Percentiles rank a stretch among this genome's conserved stretches.
Conservation (phyloP, 1,140 invertebrate species). For the Lordiphosa clarofinis region DNA sequence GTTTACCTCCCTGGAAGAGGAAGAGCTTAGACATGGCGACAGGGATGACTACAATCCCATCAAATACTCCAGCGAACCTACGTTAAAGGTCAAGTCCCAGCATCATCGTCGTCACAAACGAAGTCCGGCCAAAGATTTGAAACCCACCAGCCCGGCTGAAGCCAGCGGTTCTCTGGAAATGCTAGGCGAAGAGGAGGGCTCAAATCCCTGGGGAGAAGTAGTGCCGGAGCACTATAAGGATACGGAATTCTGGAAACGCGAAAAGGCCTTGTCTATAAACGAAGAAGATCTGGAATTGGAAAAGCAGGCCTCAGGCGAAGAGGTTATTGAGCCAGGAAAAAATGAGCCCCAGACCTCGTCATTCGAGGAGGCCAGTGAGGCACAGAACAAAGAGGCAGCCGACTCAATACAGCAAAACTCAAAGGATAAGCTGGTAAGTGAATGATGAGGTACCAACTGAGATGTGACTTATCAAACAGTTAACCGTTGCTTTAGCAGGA, state of each 20-base stretch:
- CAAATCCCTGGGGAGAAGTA: conserved; percentile 74
- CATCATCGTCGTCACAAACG: conserved; percentile 69
- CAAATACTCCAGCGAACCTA: conserved; percentile 66
- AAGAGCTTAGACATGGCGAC: conserved; percentile 79
- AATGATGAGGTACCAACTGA: conserved; percentile 2
- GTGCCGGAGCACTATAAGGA: conserved; percentile 75
- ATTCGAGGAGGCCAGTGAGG: conserved; percentile 67
- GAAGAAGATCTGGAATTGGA: conserved; percentile 66
- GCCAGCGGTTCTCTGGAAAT: conserved; percentile 52
- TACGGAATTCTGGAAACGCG: conserved; percentile 76
- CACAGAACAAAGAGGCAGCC: conserved; percentile 65
- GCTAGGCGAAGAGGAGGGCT: conserved; percentile 62
- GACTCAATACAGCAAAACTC: conserved; percentile 35
- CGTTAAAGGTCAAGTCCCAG: conserved; percentile 50
- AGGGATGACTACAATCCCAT: conserved; percentile 69
- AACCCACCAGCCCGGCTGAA: conserved; percentile 15
- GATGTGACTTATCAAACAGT: background rate
- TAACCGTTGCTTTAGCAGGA: conserved; percentile 22
- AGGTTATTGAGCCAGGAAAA: conserved; percentile 30
- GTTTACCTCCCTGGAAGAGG: conserved; percentile 83
- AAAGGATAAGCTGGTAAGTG: conserved; percentile 60
- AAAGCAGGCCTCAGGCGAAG: conserved; percentile 32
- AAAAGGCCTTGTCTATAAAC: conserved; percentile 72
- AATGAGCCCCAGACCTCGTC: conserved; percentile 57
- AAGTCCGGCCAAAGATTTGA: conserved; percentile 67